These are phyloP conservation scores for Pycnonotus jocosus DNA, from an alignment of 2,113 vertebrate genomes.

Conservation along the genomic window DNA sequence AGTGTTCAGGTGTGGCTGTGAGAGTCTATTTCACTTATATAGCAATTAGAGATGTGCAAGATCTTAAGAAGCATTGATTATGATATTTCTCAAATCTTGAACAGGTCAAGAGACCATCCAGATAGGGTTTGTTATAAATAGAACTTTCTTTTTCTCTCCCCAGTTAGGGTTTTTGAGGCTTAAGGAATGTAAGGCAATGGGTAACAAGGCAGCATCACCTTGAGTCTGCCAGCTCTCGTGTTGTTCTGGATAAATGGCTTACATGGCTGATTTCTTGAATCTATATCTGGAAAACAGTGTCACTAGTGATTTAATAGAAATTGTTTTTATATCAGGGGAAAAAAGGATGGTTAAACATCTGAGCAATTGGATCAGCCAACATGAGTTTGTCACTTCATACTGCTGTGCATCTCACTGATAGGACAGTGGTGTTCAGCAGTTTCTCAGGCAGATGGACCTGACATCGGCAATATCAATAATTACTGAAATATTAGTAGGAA, in stretches of 20 bases:
- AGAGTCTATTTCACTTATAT: not conserved
- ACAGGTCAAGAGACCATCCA: not conserved
- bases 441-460: not conserved
- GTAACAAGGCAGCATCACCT: not conserved
- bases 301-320: not conserved
- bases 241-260: not conserved
- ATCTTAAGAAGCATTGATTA: not conserved
- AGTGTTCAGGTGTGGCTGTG: not conserved
- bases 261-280: not conserved
- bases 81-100: not conserved
- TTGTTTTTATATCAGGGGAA: not conserved
- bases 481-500: not conserved
- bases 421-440: accelerated
- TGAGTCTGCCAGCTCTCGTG: accelerated
- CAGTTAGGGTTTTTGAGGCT: not conserved
- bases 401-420: not conserved
- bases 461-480: not conserved
- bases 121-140: not conserved
- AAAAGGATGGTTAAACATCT: not conserved
- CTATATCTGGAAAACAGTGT: not conserved
- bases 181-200: not conserved
- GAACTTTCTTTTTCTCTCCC: not conserved
- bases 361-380: not conserved
- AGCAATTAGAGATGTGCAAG: not conserved
- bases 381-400: not conserved